Evolutionary conservation across 2,113 vertebrate species (phyloP).

Genomic region (Melospiza georgiana): DNA sequence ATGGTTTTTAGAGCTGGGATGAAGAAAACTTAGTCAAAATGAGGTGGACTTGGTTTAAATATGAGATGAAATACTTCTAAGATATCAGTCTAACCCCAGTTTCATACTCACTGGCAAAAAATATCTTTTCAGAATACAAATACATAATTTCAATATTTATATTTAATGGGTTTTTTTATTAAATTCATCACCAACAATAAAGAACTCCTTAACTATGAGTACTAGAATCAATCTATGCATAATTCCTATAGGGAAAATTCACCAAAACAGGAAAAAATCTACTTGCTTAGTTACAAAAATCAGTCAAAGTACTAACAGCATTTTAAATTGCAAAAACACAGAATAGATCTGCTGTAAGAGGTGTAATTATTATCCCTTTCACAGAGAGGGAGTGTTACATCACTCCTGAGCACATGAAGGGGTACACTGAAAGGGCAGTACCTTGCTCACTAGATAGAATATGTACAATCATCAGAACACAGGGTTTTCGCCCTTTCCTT

Average conservation of each 20-base stretch:
- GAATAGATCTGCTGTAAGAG: not conserved
- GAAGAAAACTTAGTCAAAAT: not conserved
- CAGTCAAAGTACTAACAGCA: not conserved
- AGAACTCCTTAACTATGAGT: not conserved
- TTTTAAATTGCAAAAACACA: not conserved
- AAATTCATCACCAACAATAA: not conserved
- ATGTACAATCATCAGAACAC: not conserved
- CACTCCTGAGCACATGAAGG: not conserved
- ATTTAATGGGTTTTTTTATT: not conserved
- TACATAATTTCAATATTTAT: not conserved
- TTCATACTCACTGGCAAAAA: not conserved
- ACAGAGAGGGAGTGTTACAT: not conserved
- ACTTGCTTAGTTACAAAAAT: not conserved
- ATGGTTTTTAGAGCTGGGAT: not conserved
- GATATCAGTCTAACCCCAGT: not conserved
- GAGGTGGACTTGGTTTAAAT: not conserved
- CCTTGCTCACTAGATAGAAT: not conserved
- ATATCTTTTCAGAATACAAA: not conserved
- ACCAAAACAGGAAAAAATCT: not conserved
- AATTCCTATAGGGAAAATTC: not conserved
- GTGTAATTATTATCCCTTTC: not conserved
- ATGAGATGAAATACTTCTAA: not conserved
- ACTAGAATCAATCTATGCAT: not conserved
- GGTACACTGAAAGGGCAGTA: not conserved
- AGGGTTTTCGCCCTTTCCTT: not conserved